phyloP scores from a whole-genome alignment of 1,140 invertebrate species.

The Plutomurus gul region DNA sequence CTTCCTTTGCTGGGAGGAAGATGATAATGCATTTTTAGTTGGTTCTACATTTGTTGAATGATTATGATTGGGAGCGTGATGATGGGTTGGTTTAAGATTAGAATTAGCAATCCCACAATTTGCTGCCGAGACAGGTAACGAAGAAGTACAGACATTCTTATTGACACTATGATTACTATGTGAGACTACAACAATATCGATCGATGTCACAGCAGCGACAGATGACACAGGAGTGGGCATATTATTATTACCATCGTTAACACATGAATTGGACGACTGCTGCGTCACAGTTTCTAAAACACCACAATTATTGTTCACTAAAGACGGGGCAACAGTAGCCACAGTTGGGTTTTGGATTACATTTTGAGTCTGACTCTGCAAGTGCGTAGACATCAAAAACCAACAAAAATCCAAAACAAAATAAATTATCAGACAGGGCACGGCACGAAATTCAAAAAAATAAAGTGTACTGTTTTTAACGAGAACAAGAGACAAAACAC shows the following conservation, averaged over 20 bases:
- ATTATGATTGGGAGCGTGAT: neutral
- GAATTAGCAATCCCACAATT: no score
- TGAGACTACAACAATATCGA: no score
- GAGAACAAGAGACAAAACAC: neutral
- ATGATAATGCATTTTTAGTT: neutral
- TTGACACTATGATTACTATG: no score
- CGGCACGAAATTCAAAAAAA: neutral
- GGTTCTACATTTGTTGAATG: neutral
- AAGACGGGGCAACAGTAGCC: neutral
- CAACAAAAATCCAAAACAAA: slow-evolving; percentile 8
- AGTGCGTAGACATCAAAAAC: neutral
- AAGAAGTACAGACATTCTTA: no score
- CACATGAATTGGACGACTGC: neutral
- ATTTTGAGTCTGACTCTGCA: slow-evolving; percentile 11
- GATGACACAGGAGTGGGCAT: neutral
- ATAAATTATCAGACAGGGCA: slow-evolving; percentile 5
- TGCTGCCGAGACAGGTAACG: no score
- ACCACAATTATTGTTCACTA: neutral
- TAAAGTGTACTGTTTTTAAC: no score
- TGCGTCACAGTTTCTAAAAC: neutral
- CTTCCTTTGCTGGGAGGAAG: neutral
- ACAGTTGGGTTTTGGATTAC: neutral
- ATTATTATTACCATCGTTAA: slow-evolving; percentile 28
- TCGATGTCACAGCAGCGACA: neutral
- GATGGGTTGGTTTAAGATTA: neutral